Evolutionary conservation across 2,888 invertebrate species (phyloP).

Genomic region (Xanthia icteritia): DNA sequence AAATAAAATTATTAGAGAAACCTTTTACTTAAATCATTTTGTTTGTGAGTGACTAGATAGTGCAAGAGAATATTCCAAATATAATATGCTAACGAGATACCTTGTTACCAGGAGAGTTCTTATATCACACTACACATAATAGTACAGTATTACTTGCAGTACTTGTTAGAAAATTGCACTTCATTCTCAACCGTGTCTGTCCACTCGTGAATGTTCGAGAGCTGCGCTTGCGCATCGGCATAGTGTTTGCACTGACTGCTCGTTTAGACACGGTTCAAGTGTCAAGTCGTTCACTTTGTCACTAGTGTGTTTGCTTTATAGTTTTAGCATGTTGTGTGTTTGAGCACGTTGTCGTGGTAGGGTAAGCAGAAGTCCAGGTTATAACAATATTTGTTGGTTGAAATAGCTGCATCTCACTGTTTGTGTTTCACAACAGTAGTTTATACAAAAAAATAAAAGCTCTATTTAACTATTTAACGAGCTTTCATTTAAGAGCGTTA

Average conservation of each 20-base stretch:
- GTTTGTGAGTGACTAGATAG: neutral
- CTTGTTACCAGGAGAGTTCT: conserved; percentile 12
- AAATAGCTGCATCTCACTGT: neutral
- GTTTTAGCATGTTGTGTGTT: conserved; percentile 48
- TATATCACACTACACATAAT: conserved; percentile 32
- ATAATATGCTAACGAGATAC: conserved; percentile 4
- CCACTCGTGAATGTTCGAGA: conserved; percentile 61
- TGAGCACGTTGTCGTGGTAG: conserved; percentile 22
- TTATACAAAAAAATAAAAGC: neutral
- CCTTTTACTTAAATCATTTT: neutral
- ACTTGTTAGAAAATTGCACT: conserved; percentile 49
- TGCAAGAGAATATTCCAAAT: neutral
- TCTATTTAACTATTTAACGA: neutral
- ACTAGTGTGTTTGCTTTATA: conserved; percentile 47
- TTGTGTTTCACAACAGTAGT: conserved; percentile 5
- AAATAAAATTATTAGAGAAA: neutral
- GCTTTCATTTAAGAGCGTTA: neutral
- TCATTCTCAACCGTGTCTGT: conserved; percentile 45
- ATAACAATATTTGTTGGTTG: conserved; percentile 20
- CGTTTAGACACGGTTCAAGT: conserved; percentile 68
- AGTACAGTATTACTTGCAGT: conserved; percentile 41
- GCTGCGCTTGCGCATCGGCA: conserved; percentile 64
- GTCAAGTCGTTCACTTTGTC: conserved; percentile 61
- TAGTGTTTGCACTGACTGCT: conserved; percentile 66
- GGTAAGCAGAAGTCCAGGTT: conserved; percentile 33